Evolutionary conservation across 2,113 vertebrate genomes (phyloP), one percentile per base, ranked within the genome.

Genomic region (Hippocampus abdominalis): DNA sequence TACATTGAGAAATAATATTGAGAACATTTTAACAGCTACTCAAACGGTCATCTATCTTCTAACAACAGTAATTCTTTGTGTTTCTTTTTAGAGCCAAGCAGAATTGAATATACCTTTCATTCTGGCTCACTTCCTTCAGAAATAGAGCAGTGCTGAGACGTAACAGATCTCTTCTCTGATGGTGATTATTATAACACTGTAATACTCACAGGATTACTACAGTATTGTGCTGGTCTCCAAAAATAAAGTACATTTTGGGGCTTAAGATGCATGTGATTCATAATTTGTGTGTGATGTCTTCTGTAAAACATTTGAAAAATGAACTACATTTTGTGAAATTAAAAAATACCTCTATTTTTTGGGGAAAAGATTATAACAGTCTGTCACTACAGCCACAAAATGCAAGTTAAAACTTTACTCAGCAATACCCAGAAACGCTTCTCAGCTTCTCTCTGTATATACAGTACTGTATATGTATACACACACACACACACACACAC

Each of bases 51-150:
- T 36, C 23, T 13, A 27, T 54, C 49, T 59, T 71, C 13, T 72
- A 69, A 76, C 59, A 25, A 36, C 32, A 36, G 32, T 36, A 69
- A 10, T 69, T 82, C 12, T 79, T 0, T 73, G 10, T 72, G 25
- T 80, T n/a, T 82, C 2, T 65, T 54, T 78, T 16, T n/a, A 90
- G 89, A 81, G 44, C 85, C 87, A 53, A 62, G 54, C 4, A 0
- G 0, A 13, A 0, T 10, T 20, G 0, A 27, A 0, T 84, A 84
- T 29, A 0, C 0, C 0, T 0, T 81, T 0, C 0, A 64, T 3
- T 40, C 49, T 4, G 0, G 0, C n/a, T 79, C 69, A 3, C 87
- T 88, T 73, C 85, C 86, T 63, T 89, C 89, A 56, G 89, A 90
- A 77, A 87, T 88, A 10, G 0, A 69, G 39, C 74, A 86, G 36